A percentile compares a stretch with the other conserved stretches of the same genome.
phyloP scores from a whole-genome alignment of 1,140 invertebrate species.

The Charaxes varanes region DNA sequence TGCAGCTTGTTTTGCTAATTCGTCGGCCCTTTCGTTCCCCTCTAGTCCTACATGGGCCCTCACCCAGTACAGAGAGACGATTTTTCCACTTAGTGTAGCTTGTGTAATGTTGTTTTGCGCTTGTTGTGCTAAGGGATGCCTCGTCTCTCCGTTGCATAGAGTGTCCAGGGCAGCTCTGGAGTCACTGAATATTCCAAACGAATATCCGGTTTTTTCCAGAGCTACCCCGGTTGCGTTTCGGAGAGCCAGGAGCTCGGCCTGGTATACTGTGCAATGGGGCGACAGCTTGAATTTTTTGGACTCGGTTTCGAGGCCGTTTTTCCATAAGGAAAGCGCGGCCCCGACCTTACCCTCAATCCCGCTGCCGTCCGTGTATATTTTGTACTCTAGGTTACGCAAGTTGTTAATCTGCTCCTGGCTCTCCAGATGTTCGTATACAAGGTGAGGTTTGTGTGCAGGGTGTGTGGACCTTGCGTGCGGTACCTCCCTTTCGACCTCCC shows the following conservation, averaged over 20 bases:
- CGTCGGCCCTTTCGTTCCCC: too few relatives aligned
- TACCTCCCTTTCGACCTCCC: not conserved
- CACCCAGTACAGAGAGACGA: too few relatives aligned
- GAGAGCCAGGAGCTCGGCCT: not conserved
- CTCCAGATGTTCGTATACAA: not conserved
- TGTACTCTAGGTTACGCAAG: not conserved
- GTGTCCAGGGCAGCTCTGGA: too few relatives aligned
- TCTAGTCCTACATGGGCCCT: too few relatives aligned
- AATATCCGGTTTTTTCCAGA: too few relatives aligned
- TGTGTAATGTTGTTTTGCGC: too few relatives aligned
- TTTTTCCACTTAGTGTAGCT: too few relatives aligned
- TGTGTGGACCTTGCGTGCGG: not conserved
- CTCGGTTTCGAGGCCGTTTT: not conserved
- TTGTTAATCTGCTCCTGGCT: not conserved
- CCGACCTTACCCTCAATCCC: conserved; percentile 1
- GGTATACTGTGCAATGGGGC: not conserved
- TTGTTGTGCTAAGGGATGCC: too few relatives aligned
- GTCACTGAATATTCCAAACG: too few relatives aligned
- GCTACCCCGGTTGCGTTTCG: too few relatives aligned
- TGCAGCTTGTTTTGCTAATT: too few relatives aligned
- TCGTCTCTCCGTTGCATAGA: too few relatives aligned
- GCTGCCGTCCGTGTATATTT: conserved; percentile 1
- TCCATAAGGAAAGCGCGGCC: not conserved
- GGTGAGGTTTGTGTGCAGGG: not conserved
- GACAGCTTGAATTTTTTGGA: not conserved